These are phyloP conservation scores for Sapayoa aenigma DNA, from an alignment of 2,113 vertebrate species.

Conservation along the genomic window DNA sequence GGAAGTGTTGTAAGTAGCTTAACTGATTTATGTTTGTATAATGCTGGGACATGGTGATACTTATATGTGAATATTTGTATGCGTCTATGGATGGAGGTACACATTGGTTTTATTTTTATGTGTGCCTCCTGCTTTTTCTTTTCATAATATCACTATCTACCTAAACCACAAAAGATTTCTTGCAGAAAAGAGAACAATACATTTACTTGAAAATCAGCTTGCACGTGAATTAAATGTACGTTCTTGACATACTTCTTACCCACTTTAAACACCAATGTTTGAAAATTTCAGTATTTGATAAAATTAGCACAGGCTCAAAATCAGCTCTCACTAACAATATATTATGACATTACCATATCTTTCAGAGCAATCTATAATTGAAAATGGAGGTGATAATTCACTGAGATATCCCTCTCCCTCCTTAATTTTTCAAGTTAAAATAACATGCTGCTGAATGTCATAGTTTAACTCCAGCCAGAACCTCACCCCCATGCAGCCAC, in stretches of 20 bases:
- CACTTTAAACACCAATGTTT: not conserved
- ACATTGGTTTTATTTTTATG: not conserved
- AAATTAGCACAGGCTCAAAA: not conserved
- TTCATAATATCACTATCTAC: not conserved
- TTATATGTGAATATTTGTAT: not conserved
- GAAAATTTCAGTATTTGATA: not conserved
- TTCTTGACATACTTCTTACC: not conserved
- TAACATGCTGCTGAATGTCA: not conserved
- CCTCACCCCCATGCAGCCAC: accelerated
- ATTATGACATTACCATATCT: not conserved
- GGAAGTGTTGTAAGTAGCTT: not conserved
- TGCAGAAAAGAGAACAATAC: not conserved
- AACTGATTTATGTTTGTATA: not conserved
- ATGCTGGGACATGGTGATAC: not conserved
- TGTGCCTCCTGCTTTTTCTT: not conserved
- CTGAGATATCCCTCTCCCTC: not conserved
- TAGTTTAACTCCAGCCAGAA: not conserved
- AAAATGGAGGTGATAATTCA: not conserved
- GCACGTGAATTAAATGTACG: not conserved
- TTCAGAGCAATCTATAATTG: not conserved
- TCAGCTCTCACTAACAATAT: not conserved
- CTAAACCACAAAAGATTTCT: not conserved
- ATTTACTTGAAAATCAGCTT: not conserved
- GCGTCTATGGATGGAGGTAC: not conserved
- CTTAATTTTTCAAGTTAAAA: not conserved